phyloP scores from a whole-genome alignment of 2,888 invertebrate species.

The Ochropacha duplaris region DNA sequence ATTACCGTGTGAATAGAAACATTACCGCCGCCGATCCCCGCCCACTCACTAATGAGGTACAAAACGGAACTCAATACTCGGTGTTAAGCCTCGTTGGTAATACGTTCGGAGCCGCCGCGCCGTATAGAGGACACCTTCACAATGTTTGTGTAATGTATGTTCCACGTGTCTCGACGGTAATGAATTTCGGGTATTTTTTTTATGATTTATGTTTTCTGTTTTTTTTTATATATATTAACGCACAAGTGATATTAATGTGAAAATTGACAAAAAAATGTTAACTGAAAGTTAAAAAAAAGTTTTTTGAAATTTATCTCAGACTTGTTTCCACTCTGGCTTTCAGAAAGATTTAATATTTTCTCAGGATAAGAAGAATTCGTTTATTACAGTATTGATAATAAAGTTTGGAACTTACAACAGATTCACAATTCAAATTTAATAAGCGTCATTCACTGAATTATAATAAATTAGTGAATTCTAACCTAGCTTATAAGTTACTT shows the following conservation, averaged over 20 bases:
- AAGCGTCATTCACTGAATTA: not conserved
- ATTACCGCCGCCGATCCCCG: constrained; percentile 5
- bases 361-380: too few species aligned
- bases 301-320: too few species aligned
- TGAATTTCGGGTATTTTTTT: not conserved
- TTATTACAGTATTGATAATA: too few species aligned
- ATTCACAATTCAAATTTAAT: not conserved
- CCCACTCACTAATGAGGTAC: constrained; percentile 27
- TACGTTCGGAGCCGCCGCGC: constrained; percentile 23
- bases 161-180: not conserved
- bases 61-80: constrained; percentile 26
- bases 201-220: not conserved
- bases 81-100: constrained; percentile 10
- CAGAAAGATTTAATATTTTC: too few species aligned
- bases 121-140: constrained; percentile 9
- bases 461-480: not conserved
- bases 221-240: too few species aligned
- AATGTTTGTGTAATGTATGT: not conserved
- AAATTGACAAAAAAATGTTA: too few species aligned
- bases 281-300: too few species aligned
- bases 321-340: too few species aligned
- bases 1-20: not conserved
- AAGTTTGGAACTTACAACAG: too few species aligned
- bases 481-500: not conserved
- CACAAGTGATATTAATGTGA: too few species aligned